Evolutionary conservation across 2,113 vertebrate species (phyloP).

Genomic region (Cryptoleucopteryx plumbea): DNA sequence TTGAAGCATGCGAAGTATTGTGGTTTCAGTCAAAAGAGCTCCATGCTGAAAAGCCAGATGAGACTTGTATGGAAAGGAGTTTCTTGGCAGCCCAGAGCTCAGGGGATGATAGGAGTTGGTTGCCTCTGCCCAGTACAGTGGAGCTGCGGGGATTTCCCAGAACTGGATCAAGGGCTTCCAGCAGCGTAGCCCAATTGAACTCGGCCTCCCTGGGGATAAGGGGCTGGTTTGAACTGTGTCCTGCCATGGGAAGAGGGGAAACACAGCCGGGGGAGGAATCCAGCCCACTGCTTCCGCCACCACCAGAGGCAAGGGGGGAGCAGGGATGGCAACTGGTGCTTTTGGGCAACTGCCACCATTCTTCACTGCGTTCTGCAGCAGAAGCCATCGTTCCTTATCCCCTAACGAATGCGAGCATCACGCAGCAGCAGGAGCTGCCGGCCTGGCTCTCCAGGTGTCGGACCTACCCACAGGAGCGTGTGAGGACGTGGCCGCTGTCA

Average conservation of each 20-base stretch:
- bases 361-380: background rate
- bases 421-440: background rate
- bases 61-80: conserved; percentile 51
- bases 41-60: conserved; percentile 67
- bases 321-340: background rate
- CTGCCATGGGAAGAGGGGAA: conserved; percentile 37
- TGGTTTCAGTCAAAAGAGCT: conserved; percentile 61
- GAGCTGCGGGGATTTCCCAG: conserved; percentile 57
- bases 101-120: conserved; percentile 18
- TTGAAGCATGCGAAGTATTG: conserved; percentile 49
- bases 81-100: conserved; percentile 19
- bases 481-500: background rate
- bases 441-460: background rate
- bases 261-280: background rate
- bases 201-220: background rate
- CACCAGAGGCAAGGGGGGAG: background rate
- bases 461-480: background rate
- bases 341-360: background rate
- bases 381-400: background rate
- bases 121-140: conserved; percentile 38
- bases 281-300: background rate
- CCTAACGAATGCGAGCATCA: background rate
- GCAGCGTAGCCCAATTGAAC: conserved; percentile 34
- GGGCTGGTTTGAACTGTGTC: conserved; percentile 30
- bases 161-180: conserved; percentile 59